Evolutionary conservation across 2,797 vertebrate genomes (phyloP), one percentile per base, ranked within the genome.

Genomic region (Danio tinwini): DNA sequence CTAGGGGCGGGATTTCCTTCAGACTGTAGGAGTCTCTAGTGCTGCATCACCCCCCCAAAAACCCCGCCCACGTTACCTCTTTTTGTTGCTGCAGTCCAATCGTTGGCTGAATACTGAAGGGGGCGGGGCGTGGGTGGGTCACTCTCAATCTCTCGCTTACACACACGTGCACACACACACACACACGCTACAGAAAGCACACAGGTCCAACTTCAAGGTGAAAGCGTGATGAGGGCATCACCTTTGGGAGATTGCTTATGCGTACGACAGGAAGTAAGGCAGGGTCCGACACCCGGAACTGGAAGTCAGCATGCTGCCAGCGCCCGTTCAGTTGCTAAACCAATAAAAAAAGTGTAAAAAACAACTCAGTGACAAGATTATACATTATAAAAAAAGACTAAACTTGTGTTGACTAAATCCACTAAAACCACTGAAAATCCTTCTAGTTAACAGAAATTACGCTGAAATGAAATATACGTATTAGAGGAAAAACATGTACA

Each of bases 181-280:
- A 56, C 10, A 65, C 49, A 47, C 3, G 0, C 94, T 93, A 99
- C 87, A 98, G 94, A 92, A 98, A 99, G 91, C 98, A 99, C 2
- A 97, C 95, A 13, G 96, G 95, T 88, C 98, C 96, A 6, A 99
- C 95, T 94, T 99, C 98, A 6, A 99, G 95, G 90, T 97, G 96
- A 86, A 98, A 96, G 16, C 92, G 96, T 84, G 94, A 95, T 82
- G 94, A 93, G 61, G 94, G 88, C 76, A 92, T 88, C 21, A 91
- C 87, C 14, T 92, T 90, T 5, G 97, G 97, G 68, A 99, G 94
- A 88, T 97, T 97, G 90, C 93, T 91, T 88, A 99, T 90, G 21
- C 93, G 90, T 12, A 95, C 87, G 55, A 99, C 95, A 1, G 98
- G 98, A 87, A 99, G 94, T 88, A 96, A 93, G 81, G 94, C 93